Conservation (phyloP, 2,888 invertebrate genomes). For the Meliscaeva auricollis region DNA sequence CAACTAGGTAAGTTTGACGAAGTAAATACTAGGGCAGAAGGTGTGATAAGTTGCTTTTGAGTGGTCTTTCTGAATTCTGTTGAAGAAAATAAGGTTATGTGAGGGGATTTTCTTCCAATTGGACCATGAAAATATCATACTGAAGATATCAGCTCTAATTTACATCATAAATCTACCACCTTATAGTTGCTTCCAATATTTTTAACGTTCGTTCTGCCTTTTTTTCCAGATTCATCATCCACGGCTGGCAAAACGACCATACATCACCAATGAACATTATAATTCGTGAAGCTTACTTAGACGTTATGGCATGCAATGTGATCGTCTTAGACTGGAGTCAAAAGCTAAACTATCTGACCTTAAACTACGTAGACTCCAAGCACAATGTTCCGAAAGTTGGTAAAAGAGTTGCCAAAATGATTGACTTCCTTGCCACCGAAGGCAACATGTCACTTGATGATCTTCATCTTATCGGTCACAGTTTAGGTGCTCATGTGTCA, state of each 20-base stretch:
- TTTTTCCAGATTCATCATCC: slow-evolving; percentile 83
- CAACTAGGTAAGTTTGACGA: slow-evolving; percentile 74
- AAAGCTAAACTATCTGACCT: too few relatives aligned
- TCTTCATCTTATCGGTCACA: slow-evolving; percentile 86
- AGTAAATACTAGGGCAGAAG: too few relatives aligned
- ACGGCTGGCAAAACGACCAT: slow-evolving; percentile 86
- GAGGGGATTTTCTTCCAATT: too few relatives aligned
- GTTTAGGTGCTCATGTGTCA: slow-evolving; percentile 87
- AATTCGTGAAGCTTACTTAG: slow-evolving; percentile 84
- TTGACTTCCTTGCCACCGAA: slow-evolving; percentile 84
- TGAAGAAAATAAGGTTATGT: too few relatives aligned
- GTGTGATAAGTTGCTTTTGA: too few relatives aligned
- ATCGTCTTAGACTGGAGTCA: slow-evolving; percentile 86
- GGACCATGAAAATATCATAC: too few relatives aligned
- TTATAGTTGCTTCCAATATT: too few relatives aligned
- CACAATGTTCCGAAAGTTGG: slow-evolving; percentile 79
- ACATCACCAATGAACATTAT: slow-evolving; percentile 79
- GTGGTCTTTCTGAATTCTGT: too few relatives aligned
- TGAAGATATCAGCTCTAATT: too few relatives aligned
- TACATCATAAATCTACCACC: too few relatives aligned
- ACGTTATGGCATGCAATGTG: slow-evolving; percentile 85
- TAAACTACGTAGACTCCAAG: neutral
- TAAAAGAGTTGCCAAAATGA: slow-evolving; percentile 79
- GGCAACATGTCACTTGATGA: slow-evolving; percentile 84
- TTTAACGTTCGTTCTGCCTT: too few relatives aligned